Base-by-base conservation (phyloP, 2,797 vertebrate species). In the Amniataba percoides region DNA sequence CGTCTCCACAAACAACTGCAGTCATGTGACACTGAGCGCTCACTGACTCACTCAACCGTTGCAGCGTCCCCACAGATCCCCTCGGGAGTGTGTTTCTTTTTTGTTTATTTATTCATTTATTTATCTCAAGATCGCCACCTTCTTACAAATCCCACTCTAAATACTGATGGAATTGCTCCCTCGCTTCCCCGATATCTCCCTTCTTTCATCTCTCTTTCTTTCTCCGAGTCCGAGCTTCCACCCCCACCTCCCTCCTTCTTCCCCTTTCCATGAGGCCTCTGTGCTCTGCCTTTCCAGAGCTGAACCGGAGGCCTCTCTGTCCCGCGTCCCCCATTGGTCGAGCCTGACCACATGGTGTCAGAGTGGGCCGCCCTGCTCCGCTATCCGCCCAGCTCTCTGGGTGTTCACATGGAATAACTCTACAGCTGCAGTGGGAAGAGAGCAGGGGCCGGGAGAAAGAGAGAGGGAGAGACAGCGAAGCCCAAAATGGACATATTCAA, bases 401-500 rank as follows among this genome's bases (percentile, higher is more conserved):
- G 94, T 94, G 93, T 95, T 96, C 94, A 92, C 92, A 94, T 93
- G 94, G 93, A 96, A 95, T 95, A 95, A 91, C 93, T 94, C 91
- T 86, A 92, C 93, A 94, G 91, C 94, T 93, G 91, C 93, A 93
- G 92, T 94, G 92, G 94, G 94, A 92, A 93, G 90, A 85, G 93
- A 87, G 88, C 91, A 86, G 91, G 91, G 92, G 85, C 92, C 75
- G 91, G 89, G 93, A 84, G 79, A 77, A 73, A 77, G 89, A 83
- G 82, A 82, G 84, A 88, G 91, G 65, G 92, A 88, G 89, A 85
- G 88, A 62, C 83, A n/a, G 89, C 88, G 49, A 36, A 93, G 91
- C 93, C 93, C 93, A 95, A 93, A 95, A 97, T 97, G 96, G 95
- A 97, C 95, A 96, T 96, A 93, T 95, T 97, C 92, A 97, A 97